Base-by-base conservation (phyloP, 2,888 invertebrate genomes). In the Amiota minor region DNA sequence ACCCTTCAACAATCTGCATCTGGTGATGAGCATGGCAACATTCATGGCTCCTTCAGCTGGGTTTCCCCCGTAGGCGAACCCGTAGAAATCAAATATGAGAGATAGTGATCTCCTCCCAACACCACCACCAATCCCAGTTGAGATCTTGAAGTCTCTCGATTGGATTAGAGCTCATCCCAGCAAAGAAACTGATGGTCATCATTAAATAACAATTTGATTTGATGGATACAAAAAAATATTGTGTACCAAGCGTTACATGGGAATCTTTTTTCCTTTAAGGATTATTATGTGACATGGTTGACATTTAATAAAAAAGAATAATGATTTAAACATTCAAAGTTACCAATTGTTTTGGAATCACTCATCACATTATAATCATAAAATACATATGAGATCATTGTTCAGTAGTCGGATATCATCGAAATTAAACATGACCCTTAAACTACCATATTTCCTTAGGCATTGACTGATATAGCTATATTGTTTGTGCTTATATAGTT, bases 11-110 rank as follows among this genome's bases (percentile, higher is more conserved):
- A 75, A 23, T n/a, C 16, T 6, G 67, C 73, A 55, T 59, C 46
- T 1, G 88, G 88, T 47, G 84, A 88, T 77, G 81, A 55, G 12
- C 80, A 86, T 45, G 85, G 84, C 71, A 82, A 82, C 68, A 81
- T 84, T 9, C 79, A 84, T 1, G 88, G 88, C 11, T 18, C 59
- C 14, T 87, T 75, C 67, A 68, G 74, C 47, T 88, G 80, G 80
- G 56, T 81, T 2, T 81, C 85, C 9, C 86, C 87, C 64, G 87
- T 88, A 70, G 88, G 88, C 11, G 81, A 79, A 20, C 81, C 82
- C 35, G 71, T 87, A 23, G 71, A 79, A 20, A 72, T 88, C 14
- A 20, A 53, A 70, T 82, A 84, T 76, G 70, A 77, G 77, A 77
- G 45, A 65, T 67, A 77, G 85, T 23, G 74, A 67, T 9, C 56